phyloP scores from a whole-genome alignment of 1,140 invertebrate genomes.

The Mya arenaria region DNA sequence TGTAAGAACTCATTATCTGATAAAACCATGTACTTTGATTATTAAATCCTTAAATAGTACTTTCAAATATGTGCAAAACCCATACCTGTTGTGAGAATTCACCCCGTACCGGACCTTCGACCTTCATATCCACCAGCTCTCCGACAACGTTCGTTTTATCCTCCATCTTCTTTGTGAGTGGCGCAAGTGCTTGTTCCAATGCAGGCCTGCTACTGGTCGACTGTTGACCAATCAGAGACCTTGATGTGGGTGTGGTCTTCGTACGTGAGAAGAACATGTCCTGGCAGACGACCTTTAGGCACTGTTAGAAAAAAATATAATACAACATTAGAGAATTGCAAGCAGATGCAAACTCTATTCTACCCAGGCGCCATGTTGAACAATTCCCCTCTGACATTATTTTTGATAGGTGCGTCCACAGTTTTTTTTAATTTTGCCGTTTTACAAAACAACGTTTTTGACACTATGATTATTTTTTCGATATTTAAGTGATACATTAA shows the following conservation, averaged over 20 bases:
- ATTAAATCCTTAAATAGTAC: background rate
- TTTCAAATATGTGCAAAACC: background rate
- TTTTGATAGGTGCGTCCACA: too few species aligned
- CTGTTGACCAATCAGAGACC: conserved; percentile 57
- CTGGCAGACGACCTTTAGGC: conserved; percentile 76
- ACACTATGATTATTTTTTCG: too few species aligned
- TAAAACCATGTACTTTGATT: too few species aligned
- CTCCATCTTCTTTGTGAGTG: conserved; percentile 62
- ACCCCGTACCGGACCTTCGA: conserved; percentile 65
- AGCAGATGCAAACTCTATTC: too few species aligned
- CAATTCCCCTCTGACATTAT: too few species aligned
- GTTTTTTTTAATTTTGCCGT: too few species aligned
- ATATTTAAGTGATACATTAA: too few species aligned
- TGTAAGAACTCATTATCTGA: too few species aligned
- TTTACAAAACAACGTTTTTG: too few species aligned
- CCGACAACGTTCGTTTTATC: conserved; percentile 70
- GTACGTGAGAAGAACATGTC: conserved; percentile 80
- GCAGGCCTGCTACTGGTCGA: conserved; percentile 61
- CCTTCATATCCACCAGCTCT: conserved; percentile 75
- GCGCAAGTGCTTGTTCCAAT: conserved; percentile 71
- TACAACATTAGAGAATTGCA: too few species aligned
- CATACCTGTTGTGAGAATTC: conserved; percentile 73
- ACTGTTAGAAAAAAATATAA: conserved; percentile 61
- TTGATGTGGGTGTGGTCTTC: conserved; percentile 61
- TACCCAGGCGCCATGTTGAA: too few species aligned